Percentiles rank a stretch among this genome's conserved stretches.
Evolutionary conservation across 2,888 invertebrate genomes (phyloP).

Genomic region (Peribatodes rhomboidaria): DNA sequence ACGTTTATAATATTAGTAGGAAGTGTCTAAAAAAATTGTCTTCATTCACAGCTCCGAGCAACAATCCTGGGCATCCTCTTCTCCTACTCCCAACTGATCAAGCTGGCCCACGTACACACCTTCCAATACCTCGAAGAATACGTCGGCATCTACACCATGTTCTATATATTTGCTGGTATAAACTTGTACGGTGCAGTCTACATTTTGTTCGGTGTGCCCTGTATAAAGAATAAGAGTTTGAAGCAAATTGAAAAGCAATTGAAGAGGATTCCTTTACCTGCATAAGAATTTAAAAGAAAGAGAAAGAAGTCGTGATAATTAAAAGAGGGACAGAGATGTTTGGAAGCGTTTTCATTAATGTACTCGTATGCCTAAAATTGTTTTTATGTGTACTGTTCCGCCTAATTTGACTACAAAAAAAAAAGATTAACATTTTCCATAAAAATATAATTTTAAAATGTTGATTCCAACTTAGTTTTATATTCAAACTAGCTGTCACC

Average conservation of each 20-base stretch:
- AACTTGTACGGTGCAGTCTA: slow-evolving; percentile 75
- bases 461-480: too few species aligned
- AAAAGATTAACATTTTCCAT: background rate
- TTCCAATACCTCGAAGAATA: slow-evolving; percentile 70
- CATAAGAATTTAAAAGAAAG: slow-evolving; percentile 54
- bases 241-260: slow-evolving; percentile 72
- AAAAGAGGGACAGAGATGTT: background rate
- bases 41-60: slow-evolving; percentile 69
- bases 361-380: too few species aligned
- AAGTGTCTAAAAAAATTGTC: too few species aligned
- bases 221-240: slow-evolving; percentile 61
- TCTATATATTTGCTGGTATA: slow-evolving; percentile 71
- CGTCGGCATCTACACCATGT: slow-evolving; percentile 68
- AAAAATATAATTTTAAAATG: too few species aligned
- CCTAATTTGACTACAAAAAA: too few species aligned
- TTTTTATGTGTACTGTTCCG: background rate
- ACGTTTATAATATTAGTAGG: too few species aligned
- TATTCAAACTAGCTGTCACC: too few species aligned
- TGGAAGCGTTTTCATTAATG: background rate
- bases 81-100: slow-evolving; percentile 67
- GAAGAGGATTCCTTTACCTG: slow-evolving; percentile 67
- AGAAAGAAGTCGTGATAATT: background rate
- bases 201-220: slow-evolving; percentile 65
- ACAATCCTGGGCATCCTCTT: slow-evolving; percentile 63
- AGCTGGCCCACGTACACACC: slow-evolving; percentile 67